Evolutionary conservation across 2,113 vertebrate genomes (phyloP), one percentile per base, ranked within the genome.

Genomic region (Cheirogaleus medius): DNA sequence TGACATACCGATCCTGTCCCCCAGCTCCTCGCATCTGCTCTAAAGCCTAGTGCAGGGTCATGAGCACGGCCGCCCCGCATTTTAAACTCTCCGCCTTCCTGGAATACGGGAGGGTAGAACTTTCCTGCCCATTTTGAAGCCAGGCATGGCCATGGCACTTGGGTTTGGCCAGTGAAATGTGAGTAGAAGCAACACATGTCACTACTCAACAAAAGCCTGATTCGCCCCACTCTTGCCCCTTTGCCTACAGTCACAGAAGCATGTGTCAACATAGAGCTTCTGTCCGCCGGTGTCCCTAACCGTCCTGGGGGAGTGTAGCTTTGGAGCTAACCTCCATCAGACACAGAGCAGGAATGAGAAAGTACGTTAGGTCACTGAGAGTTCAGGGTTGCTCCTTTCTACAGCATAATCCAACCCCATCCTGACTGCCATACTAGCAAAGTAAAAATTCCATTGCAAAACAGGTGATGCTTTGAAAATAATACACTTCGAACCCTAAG

Each of bases 241-340:
- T 7, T 32, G 54, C 39, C 66, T 44, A 13, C 21, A 64, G 49
- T 64, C 11, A 1, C 21, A 13, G 56, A 66, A 74, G 3, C 2
- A 3, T 5, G n/a, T 17, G 39, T 60, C 13, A n/a, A 0, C 8
- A 66, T 2, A 1, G 8, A 56, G 20, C 12, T 11, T 69, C 29
- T 29, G 4, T 14, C 56, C 12, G 1, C 8, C 56, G 18, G 6
- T 27, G 66, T 81, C n/a, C 56, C 8, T 1, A 18, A 68, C 49
- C 0, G 12, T n/a, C 49, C 6, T 29, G 47, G 94, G n/a, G 37
- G 39, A 78, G 23, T 14, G 21, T 3, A 15, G 47, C 6, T 5
- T 49, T 27, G 60, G 0, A 32, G 80, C 3, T 66, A 85, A 21
- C 4, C n/a, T 29, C 74, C 11, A 44, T 14, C 52, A 76, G 54